Conservation (phyloP, 1,140 invertebrate species). For the Pantala flavescens region DNA sequence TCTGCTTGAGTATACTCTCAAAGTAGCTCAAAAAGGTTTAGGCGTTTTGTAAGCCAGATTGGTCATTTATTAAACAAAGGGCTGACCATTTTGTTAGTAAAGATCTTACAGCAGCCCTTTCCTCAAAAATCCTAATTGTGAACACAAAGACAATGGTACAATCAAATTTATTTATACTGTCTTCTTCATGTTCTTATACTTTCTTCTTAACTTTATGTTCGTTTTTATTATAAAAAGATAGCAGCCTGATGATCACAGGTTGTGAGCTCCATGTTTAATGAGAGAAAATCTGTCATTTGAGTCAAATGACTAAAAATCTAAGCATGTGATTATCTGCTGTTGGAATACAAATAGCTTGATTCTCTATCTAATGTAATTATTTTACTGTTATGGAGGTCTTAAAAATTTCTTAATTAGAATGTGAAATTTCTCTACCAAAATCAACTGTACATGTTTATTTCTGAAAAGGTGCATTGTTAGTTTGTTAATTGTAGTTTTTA, state of each 20-base stretch:
- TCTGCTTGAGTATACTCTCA: constrained; percentile 49
- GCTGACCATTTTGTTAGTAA: background rate
- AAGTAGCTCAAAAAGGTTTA: background rate
- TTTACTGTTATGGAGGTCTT: no score
- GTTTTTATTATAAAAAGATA: background rate
- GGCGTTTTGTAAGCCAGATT: background rate
- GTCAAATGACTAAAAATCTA: background rate
- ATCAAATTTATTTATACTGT: background rate
- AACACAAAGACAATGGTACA: background rate
- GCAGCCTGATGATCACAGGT: background rate
- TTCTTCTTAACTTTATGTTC: background rate
- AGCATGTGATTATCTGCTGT: no score
- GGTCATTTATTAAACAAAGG: background rate
- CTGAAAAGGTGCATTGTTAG: no score
- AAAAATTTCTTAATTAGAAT: no score
- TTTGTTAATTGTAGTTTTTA: no score
- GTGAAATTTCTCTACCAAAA: no score
- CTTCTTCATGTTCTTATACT: background rate
- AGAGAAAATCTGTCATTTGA: background rate
- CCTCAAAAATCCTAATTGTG: background rate
- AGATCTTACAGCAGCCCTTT: background rate
- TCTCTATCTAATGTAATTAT: no score
- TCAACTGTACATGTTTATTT: no score
- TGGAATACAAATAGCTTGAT: no score
- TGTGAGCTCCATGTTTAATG: background rate